Percentiles rank a stretch among this genome's conserved stretches.
phyloP scores from a whole-genome alignment of 2,797 vertebrate genomes.

The Xiphophorus birchmanni region DNA sequence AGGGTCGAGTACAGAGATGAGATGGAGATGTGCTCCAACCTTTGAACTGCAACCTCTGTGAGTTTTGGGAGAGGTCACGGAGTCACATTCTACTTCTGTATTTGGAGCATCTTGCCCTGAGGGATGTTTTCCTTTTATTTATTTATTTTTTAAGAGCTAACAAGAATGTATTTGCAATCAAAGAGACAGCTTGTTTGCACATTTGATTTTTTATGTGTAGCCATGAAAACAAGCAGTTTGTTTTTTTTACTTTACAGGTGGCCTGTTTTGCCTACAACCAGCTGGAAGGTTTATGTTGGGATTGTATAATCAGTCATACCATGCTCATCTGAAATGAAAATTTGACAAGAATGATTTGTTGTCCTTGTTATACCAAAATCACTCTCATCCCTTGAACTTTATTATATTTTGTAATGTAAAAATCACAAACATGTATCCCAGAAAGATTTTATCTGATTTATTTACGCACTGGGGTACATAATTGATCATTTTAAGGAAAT shows the following conservation, averaged over 20 bases:
- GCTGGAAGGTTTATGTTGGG: constrained; percentile 30
- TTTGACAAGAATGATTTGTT: constrained; percentile 36
- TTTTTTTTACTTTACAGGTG: constrained; percentile 38
- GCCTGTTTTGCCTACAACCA: constrained; percentile 34
- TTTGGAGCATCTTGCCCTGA: constrained; percentile 46
- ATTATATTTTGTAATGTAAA: not conserved
- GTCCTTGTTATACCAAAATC: not conserved
- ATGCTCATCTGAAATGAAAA: constrained; percentile 12
- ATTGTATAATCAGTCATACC: constrained; percentile 39
- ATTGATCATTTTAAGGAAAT: not conserved
- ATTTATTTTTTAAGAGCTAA: constrained; percentile 17
- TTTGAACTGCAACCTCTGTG: constrained; percentile 55
- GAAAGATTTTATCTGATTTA: too few species aligned
- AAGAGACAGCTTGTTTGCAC: constrained; percentile 39
- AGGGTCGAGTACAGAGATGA: constrained; percentile 55
- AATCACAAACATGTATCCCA: not conserved
- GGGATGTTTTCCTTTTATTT: constrained; percentile 21
- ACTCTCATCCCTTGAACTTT: not conserved
- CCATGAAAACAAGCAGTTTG: constrained; percentile 27
- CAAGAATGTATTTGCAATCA: constrained; percentile 38
- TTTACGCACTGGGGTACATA: not conserved
- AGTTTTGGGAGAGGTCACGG: constrained; percentile 55
- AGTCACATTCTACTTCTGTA: constrained; percentile 45
- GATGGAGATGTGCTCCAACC: constrained; percentile 62
- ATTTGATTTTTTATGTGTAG: constrained; percentile 41